Evolutionary conservation across 2,888 invertebrate genomes (phyloP), one percentile per base, ranked within the genome.

Genomic region (Celastrina argiolus): DNA sequence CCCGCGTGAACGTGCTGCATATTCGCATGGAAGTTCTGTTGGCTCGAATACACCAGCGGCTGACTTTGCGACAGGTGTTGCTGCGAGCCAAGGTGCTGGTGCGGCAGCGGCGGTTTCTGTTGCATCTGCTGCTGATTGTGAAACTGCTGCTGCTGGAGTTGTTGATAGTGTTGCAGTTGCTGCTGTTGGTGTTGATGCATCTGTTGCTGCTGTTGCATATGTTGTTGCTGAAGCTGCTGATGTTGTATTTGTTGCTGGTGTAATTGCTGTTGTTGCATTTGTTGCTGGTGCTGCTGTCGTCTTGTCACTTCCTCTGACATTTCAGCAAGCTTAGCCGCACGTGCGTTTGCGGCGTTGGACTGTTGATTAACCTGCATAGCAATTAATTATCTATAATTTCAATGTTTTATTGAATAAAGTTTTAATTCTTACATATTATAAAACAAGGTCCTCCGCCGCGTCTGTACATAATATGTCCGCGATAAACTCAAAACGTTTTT

Each of bases 221-320:
- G 72, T 6, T 92, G 88, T 39, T 73, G 75, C 22, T 74, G 93
- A 85, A 71, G 64, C 58, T 75, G 72, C 16, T 75, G 78, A 8
- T 75, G 76, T 18, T 68, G 69, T 56, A 73, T 70, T 8, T 70
- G 72, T 7, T 92, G 88, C 41, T 73, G 76, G 28, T 74, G 93
- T 85, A 72, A 69, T 26, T 73, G 75, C 26, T 77, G 76, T n/a
- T 74, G 72, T 22, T 76, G 78, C 67, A 78, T 75, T 42, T 84
- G 84, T 64, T 83, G 83, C 51, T 79, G 81, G 22, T 91, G 83
- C 70, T 90, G 92, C 72, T 92, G 92, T 16, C 94, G 81, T 61
- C 95, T 85, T 69, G 94, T 84, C 10, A 96, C 94, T 79, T 97
- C 96, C 77, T 97, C 96, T 2, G 95, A 94, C 95, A 96, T 96